Conservation (phyloP, 2,797 vertebrate genomes). For the Sparidentex hasta region DNA sequence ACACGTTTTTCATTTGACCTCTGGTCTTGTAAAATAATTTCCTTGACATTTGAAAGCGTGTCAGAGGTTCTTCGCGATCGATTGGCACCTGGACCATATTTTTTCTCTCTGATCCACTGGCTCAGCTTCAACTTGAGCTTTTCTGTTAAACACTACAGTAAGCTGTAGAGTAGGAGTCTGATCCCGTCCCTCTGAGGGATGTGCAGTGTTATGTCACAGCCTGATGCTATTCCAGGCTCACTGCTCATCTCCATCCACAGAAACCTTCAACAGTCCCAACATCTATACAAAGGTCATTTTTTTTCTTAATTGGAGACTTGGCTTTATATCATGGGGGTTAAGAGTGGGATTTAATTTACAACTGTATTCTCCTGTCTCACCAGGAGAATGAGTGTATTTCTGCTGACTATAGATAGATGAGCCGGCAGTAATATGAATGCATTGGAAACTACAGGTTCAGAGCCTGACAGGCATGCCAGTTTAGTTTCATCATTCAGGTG, state of each 20-base stretch:
- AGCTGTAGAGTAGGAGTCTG: constrained; percentile 59
- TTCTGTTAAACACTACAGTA: constrained; percentile 53
- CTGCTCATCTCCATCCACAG: constrained; percentile 55
- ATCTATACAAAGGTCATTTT: constrained; percentile 46
- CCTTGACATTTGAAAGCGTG: constrained; percentile 67
- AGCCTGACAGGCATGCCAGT: constrained; percentile 25
- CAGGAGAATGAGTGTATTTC: constrained; percentile 17
- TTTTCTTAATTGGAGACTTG: constrained; percentile 46
- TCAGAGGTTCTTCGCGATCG: constrained; percentile 55
- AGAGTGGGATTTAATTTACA: constrained; percentile 13
- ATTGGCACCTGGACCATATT: constrained; percentile 63
- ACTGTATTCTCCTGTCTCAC: constrained; percentile 16
- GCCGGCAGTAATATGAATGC: constrained; percentile 8
- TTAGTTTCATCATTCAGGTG: constrained; percentile 48
- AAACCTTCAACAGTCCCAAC: constrained; percentile 46
- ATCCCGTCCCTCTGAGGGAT: constrained; percentile 58
- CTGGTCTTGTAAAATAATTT: constrained; percentile 53
- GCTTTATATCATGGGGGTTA: constrained; percentile 34
- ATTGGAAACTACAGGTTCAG: constrained; percentile 13
- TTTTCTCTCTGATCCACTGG: constrained; percentile 35
- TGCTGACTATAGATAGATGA: constrained; percentile 21
- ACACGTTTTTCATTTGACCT: constrained; percentile 36
- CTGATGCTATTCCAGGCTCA: constrained; percentile 65
- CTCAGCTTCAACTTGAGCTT: constrained; percentile 44
- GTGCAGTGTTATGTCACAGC: constrained; percentile 67